Evolutionary conservation across 2,113 vertebrate genomes (phyloP).

Genomic region (Embiotoca jacksoni): DNA sequence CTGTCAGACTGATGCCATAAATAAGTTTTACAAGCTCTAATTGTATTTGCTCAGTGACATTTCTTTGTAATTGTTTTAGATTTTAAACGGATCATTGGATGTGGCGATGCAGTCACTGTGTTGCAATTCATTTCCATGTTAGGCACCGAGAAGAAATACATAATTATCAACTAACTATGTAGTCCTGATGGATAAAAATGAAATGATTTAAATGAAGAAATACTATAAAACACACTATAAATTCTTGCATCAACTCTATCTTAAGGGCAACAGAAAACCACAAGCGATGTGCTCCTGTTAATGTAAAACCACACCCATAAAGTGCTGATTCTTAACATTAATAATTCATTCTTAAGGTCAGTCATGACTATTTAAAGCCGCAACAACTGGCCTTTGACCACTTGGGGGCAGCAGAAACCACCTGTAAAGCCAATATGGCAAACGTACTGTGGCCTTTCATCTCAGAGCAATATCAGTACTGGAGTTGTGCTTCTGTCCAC

Average conservation of each 20-base stretch:
- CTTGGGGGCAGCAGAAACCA: conserved; percentile 5
- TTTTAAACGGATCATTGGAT: conserved; percentile 2
- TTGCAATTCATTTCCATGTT: not conserved
- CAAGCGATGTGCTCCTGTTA: too few species aligned
- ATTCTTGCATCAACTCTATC: too few species aligned
- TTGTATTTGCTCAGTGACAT: conserved; percentile 34
- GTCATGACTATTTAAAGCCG: not conserved
- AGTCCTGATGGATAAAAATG: too few species aligned
- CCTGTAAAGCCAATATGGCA: not conserved
- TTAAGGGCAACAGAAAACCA: too few species aligned
- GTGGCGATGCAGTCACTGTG: not conserved
- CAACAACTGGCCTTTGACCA: not conserved
- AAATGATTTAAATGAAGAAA: too few species aligned
- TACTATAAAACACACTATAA: not conserved
- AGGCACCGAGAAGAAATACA: not conserved
- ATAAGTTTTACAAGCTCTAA: conserved; percentile 26
- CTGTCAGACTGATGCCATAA: conserved; percentile 1
- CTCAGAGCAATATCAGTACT: too few species aligned
- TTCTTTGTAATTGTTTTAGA: conserved; percentile 22
- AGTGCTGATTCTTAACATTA: too few species aligned
- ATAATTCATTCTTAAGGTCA: not conserved
- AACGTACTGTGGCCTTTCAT: too few species aligned
- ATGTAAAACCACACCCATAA: too few species aligned
- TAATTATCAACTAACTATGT: too few species aligned
- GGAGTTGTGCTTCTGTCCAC: not conserved